phyloP scores from a whole-genome alignment of 2,888 invertebrate species.

The Clusia tigrina region DNA sequence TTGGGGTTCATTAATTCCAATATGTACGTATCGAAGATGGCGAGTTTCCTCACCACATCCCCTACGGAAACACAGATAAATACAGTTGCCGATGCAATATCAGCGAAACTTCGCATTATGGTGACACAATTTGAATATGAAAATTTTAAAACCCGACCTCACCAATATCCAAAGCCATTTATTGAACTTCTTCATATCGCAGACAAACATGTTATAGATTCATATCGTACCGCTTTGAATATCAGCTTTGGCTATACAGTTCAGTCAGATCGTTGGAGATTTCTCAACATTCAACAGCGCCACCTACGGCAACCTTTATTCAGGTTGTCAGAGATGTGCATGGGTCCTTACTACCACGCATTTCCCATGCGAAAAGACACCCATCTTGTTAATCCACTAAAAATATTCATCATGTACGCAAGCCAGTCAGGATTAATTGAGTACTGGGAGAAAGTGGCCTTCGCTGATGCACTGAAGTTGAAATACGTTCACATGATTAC shows the following conservation, averaged over 20 bases:
- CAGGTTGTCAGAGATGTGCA: slow-evolving; percentile 47
- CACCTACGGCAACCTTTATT: slow-evolving; percentile 47
- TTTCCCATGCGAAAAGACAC: slow-evolving; percentile 51
- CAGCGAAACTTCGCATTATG: slow-evolving; percentile 43
- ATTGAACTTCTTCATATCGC: slow-evolving; percentile 39
- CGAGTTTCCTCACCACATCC: slow-evolving; percentile 50
- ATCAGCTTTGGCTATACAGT: slow-evolving; percentile 47
- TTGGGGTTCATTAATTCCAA: slow-evolving; percentile 50
- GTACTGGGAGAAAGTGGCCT: slow-evolving; percentile 46
- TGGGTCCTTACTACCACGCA: slow-evolving; percentile 50
- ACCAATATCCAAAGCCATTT: slow-evolving; percentile 37
- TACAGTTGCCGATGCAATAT: slow-evolving; percentile 47
- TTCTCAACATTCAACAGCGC: slow-evolving; percentile 47
- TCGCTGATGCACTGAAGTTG: slow-evolving; percentile 47
- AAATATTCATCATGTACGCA: slow-evolving; percentile 44
- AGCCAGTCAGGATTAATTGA: slow-evolving; percentile 44
- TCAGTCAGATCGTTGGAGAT: slow-evolving; percentile 53
- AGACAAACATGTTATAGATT: slow-evolving; percentile 34
- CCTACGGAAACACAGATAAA: slow-evolving; percentile 43
- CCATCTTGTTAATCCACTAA: slow-evolving; percentile 43
- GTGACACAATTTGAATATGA: slow-evolving; percentile 42
- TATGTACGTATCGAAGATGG: slow-evolving; percentile 50
- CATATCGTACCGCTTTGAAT: slow-evolving; percentile 46
- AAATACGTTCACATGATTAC: slow-evolving; percentile 35
- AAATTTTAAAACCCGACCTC: slow-evolving; percentile 22